These are phyloP conservation scores for Heliconius cydno DNA, from an alignment of 2,888 invertebrate genomes.

Conservation along the genomic window DNA sequence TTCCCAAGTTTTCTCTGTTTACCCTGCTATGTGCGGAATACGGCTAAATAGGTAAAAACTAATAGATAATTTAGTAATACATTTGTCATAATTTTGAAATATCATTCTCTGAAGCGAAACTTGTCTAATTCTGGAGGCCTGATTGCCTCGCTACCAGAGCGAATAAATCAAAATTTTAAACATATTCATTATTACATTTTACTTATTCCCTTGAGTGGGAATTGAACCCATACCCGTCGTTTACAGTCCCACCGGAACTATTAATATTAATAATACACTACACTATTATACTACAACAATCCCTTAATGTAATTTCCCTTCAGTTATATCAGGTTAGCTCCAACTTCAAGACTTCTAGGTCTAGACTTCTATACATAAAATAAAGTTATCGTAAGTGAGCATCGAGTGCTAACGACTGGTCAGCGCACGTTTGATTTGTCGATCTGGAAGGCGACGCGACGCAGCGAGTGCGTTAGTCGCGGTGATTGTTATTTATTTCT, in stretches of 20 bases:
- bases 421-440: conserved; percentile 42
- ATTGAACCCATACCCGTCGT: background rate
- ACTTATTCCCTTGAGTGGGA: too few relatives aligned
- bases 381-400: conserved; percentile 13
- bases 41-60: too few relatives aligned
- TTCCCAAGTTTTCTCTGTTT: too few relatives aligned
- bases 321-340: background rate
- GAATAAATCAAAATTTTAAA: background rate
- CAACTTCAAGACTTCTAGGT: conserved; percentile 1
- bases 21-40: too few relatives aligned
- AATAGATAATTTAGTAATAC: too few relatives aligned
- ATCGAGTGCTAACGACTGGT: conserved; percentile 29
- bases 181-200: too few relatives aligned
- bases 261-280: background rate
- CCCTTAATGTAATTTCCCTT: background rate
- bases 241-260: background rate
- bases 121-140: background rate
- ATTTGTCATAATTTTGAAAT: too few relatives aligned
- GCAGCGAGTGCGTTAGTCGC: conserved; percentile 23
- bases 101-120: background rate
- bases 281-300: background rate
- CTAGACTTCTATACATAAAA: conserved; percentile 7
- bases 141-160: background rate
- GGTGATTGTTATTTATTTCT: conserved; percentile 33
- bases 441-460: conserved; percentile 37